Percentiles rank a stretch among this genome's conserved stretches.
These are phyloP conservation scores for Mormoops blainvillei DNA, from an alignment of 2,113 vertebrate genomes.

Conservation along the genomic window DNA sequence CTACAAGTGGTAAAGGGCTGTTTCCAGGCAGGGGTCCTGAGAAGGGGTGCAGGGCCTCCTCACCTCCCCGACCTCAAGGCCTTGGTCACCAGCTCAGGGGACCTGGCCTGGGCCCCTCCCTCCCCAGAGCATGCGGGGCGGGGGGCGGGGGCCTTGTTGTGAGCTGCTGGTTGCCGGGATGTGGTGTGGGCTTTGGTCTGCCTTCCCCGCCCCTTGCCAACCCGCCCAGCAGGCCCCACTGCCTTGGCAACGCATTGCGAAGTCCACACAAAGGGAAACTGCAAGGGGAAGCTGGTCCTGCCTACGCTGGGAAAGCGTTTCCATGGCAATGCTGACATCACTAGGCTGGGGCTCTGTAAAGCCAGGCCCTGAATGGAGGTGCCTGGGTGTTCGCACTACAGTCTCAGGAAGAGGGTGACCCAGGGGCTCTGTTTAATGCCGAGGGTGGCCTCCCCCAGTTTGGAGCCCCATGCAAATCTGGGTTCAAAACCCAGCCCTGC, in stretches of 20 bases:
- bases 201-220: constrained; percentile 67
- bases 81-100: background rate
- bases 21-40: background rate
- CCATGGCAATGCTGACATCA: constrained; percentile 92
- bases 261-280: constrained; percentile 72
- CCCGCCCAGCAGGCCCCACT: constrained; percentile 70
- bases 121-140: background rate
- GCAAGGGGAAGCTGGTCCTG: constrained; percentile 55
- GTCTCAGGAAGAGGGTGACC: constrained; percentile 55
- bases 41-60: background rate
- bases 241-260: constrained; percentile 68
- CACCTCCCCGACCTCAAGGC: background rate
- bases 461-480: background rate
- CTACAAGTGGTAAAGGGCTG: background rate
- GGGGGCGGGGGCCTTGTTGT: background rate
- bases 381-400: constrained; percentile 73
- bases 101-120: background rate
- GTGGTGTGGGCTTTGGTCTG: constrained; percentile 50
- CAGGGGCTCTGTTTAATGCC: background rate
- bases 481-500: constrained; percentile 53
- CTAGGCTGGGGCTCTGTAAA: constrained; percentile 80
- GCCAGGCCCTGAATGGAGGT: constrained; percentile 84
- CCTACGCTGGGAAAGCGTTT: constrained; percentile 83
- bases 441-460: background rate
- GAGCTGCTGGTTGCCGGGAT: constrained; percentile 58